phyloP scores from a whole-genome alignment of 1,140 invertebrate genomes.

The Pachypeltis micranthus region DNA sequence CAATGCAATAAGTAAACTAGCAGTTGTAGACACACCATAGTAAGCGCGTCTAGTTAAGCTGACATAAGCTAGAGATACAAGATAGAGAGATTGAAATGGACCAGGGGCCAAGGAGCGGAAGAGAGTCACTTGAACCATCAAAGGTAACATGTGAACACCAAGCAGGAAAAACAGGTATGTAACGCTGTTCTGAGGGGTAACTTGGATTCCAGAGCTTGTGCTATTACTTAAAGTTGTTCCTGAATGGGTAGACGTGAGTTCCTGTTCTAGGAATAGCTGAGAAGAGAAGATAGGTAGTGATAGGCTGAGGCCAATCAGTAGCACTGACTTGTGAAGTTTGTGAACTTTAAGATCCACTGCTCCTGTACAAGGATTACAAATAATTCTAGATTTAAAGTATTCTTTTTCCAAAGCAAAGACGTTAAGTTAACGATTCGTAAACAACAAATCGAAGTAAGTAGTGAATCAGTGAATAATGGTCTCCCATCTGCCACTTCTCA shows the following conservation, averaged over 20 bases:
- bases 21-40: conserved; percentile 14
- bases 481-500: no score
- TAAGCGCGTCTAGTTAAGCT: conserved; percentile 14
- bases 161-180: no score
- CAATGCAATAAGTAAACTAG: conserved; percentile 17
- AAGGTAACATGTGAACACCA: conserved; percentile 2
- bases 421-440: no score
- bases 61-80: conserved; percentile 12
- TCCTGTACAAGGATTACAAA: no score
- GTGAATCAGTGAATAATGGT: no score
- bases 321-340: conserved; percentile 2
- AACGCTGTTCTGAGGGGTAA: no score
- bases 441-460: no score
- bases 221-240: no score
- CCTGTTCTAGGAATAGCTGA: conserved; percentile 14
- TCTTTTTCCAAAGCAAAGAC: no score
- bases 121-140: conserved; percentile 9
- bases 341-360: conserved; percentile 12
- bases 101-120: conserved; percentile 9
- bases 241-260: no score
- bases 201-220: no score
- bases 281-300: conserved; percentile 15
- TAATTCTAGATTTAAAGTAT: no score
- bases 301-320: conserved; percentile 10
- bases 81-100: conserved; percentile 11